Conservation (phyloP, 2,797 vertebrate genomes). For the Novumbra hubbsi region DNA sequence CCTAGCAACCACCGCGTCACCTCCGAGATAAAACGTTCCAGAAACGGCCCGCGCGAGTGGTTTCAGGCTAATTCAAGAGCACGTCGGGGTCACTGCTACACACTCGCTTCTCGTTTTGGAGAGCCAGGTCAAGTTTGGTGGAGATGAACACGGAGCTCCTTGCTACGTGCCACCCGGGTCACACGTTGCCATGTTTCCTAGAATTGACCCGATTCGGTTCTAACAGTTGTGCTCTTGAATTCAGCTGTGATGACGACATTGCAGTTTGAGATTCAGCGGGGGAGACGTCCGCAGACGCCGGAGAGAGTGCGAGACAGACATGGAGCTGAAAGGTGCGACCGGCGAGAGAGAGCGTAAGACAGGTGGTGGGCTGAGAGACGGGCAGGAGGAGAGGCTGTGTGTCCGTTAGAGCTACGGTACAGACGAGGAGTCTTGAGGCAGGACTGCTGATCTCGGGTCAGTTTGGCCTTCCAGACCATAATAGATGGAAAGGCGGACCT, state of each 20-base stretch:
- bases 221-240: conserved; percentile 42
- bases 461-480: not conserved
- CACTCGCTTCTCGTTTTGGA: not conserved
- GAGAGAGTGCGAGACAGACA: conserved; percentile 4
- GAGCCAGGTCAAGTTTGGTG: not conserved
- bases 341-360: not conserved
- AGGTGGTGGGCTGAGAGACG: no score
- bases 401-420: conserved; percentile 16
- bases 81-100: conserved; percentile 1
- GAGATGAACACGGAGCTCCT: not conserved
- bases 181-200: not conserved
- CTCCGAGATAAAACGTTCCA: not conserved
- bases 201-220: not conserved
- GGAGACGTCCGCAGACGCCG: conserved; percentile 24
- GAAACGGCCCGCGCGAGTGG: conserved; percentile 3
- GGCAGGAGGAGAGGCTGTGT: conserved; percentile 9
- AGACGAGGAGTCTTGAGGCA: conserved; percentile 10
- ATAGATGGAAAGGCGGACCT: not conserved
- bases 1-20: not conserved
- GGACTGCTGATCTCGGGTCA: not conserved
- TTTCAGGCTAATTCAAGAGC: conserved; percentile 54
- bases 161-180: not conserved
- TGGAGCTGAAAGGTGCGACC: not conserved
- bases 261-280: conserved; percentile 33
- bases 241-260: conserved; percentile 25